Conservation (phyloP, 1,140 invertebrate genomes). For the Thaumatotibia leucotreta region DNA sequence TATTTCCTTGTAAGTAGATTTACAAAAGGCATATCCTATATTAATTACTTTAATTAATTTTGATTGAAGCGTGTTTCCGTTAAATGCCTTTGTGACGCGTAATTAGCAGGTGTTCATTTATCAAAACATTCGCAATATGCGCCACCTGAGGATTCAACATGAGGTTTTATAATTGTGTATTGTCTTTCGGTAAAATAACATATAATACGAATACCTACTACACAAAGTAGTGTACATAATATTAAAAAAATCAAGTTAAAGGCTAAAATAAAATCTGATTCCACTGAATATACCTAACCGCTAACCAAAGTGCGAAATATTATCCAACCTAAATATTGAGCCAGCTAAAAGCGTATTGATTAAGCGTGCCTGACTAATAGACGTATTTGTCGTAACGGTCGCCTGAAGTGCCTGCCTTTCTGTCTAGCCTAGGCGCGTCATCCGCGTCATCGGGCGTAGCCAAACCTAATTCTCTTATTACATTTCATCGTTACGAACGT, state of each 20-base stretch:
- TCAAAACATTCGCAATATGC: neutral
- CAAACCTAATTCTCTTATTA: conserved; percentile 27
- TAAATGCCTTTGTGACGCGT: neutral
- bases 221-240: too few species aligned
- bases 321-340: conserved; percentile 32
- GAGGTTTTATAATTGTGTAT: neutral
- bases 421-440: conserved; percentile 31
- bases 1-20: neutral
- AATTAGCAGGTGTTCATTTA: neutral
- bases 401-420: conserved; percentile 24
- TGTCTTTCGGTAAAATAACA: neutral
- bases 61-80: neutral
- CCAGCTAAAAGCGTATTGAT: conserved; percentile 50
- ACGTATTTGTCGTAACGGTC: conserved; percentile 28
- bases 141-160: neutral
- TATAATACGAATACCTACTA: too few species aligned
- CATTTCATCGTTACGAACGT: neutral
- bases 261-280: too few species aligned
- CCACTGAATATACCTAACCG: neutral
- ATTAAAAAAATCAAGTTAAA: too few species aligned
- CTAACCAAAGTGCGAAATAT: conserved; percentile 16
- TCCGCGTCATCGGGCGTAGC: conserved; percentile 33
- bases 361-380: conserved; percentile 30
- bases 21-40: neutral
- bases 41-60: neutral